phyloP scores from a whole-genome alignment of 2,888 invertebrate species.

The Microctonus brassicae region DNA sequence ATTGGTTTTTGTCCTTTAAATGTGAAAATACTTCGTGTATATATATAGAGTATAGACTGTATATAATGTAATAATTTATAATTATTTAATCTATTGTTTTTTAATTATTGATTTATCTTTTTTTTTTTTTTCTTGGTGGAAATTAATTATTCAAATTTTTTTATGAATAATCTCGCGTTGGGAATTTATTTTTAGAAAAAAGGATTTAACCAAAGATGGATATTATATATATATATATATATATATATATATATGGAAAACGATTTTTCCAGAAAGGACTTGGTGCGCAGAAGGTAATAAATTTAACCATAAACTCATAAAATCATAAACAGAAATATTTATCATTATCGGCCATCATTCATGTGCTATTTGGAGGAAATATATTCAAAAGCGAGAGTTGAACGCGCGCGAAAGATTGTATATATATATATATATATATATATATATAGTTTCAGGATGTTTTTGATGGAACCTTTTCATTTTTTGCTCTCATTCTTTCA shows the following conservation, averaged over 20 bases:
- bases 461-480: neutral
- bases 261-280: neutral
- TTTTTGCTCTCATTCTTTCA: constrained; percentile 7
- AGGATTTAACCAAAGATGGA: no score
- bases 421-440: no score
- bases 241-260: neutral
- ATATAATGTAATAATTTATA: neutral
- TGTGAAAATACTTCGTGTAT: neutral
- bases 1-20: neutral
- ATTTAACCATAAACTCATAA: constrained; percentile 55
- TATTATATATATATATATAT: no score
- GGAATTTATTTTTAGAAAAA: no score
- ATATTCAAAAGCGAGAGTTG: neutral
- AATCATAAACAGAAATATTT: constrained; percentile 64
- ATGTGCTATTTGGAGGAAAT: constrained; percentile 45
- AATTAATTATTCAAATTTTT: neutral
- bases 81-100: neutral
- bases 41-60: no score
- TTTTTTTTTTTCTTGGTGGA: neutral
- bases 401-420: no score
- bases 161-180: no score
- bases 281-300: neutral
- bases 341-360: constrained; percentile 64
- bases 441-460: no score
- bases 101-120: neutral